These are phyloP conservation scores for Fistularia tabacaria DNA, from an alignment of 2,797 vertebrate genomes.

Conservation along the genomic window DNA sequence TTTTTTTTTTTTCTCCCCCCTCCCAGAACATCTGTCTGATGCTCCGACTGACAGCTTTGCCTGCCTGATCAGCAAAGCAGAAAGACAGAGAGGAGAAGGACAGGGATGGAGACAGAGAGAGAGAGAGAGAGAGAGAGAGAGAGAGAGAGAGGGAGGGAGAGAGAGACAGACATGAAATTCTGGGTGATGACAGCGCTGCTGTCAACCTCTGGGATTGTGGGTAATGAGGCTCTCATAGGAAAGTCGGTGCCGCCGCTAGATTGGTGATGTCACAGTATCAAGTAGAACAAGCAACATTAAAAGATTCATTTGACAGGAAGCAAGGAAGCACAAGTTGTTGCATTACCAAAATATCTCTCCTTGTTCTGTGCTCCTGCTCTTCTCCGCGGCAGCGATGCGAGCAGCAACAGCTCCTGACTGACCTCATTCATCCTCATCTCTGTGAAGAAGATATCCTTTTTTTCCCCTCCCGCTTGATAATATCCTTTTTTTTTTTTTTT, in stretches of 20 bases:
- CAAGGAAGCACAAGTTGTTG: conserved; percentile 3
- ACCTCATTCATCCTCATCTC: conserved; percentile 15
- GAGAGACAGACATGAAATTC: conserved; percentile 1
- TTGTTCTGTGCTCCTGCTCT: neutral
- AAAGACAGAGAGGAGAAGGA: conserved; percentile 11
- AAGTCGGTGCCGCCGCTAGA: conserved; percentile 13
- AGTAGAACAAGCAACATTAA: conserved; percentile 38
- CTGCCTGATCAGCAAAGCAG: conserved; percentile 35
- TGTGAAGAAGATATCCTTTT: conserved; percentile 16
- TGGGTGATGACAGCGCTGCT: conserved; percentile 34
- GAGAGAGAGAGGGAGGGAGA: too few species aligned
- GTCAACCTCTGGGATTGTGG: conserved; percentile 52
- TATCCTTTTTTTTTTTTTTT: conserved; percentile 20
- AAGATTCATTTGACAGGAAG: conserved; percentile 41
- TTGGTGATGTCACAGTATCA: conserved; percentile 30
- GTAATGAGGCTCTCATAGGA: conserved; percentile 49
- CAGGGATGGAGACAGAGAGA: neutral
- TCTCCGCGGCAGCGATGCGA: conserved; percentile 7
- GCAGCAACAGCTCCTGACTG: conserved; percentile 25
- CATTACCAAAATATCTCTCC: conserved; percentile 3
- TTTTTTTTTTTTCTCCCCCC: conserved; percentile 21
- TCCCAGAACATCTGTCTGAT: conserved; percentile 50
- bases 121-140: too few species aligned
- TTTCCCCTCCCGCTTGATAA: conserved; percentile 13
- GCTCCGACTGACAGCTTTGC: conserved; percentile 43